Evolutionary conservation across 2,797 vertebrate genomes (phyloP).

Genomic region (Australoheros facetus): DNA sequence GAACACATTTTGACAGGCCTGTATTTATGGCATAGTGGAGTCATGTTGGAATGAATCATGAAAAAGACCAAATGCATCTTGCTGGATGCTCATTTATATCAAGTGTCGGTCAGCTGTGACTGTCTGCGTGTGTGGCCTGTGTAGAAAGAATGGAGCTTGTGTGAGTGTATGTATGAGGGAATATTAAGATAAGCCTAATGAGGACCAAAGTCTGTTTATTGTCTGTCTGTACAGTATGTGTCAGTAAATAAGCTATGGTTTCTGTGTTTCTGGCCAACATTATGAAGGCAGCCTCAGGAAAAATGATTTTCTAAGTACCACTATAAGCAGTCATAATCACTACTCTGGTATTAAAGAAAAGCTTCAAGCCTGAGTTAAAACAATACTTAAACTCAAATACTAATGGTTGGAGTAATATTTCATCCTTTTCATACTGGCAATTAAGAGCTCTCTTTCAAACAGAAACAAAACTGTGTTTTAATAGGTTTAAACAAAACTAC

Average conservation of each 20-base stretch:
- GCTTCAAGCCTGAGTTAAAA: neutral
- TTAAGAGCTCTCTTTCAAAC: neutral
- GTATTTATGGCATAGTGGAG: slow-evolving; percentile 72
- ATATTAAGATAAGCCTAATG: slow-evolving; percentile 65
- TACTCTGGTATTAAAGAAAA: neutral
- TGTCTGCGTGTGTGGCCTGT: slow-evolving; percentile 68
- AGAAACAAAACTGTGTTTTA: too few species aligned
- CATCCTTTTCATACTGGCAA: neutral
- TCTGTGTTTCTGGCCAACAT: neutral
- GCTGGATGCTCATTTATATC: slow-evolving; percentile 70
- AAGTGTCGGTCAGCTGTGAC: slow-evolving; percentile 63
- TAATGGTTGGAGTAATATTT: neutral
- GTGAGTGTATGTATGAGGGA: slow-evolving; percentile 27
- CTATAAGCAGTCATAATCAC: neutral
- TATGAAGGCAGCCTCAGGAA: neutral
- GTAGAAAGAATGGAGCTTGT: slow-evolving; percentile 48
- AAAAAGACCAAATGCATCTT: slow-evolving; percentile 72
- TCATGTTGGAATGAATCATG: slow-evolving; percentile 75
- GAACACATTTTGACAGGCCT: slow-evolving; percentile 75
- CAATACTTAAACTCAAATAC: neutral
- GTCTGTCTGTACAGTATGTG: slow-evolving; percentile 19
- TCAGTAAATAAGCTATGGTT: neutral
- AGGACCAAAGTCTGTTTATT: slow-evolving; percentile 39
- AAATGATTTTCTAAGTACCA: neutral
- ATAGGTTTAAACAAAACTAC: too few species aligned